Evolutionary conservation across 2,888 invertebrate genomes (phyloP), one percentile per base, ranked within the genome.

Genomic region (Andrena hattorfiana): DNA sequence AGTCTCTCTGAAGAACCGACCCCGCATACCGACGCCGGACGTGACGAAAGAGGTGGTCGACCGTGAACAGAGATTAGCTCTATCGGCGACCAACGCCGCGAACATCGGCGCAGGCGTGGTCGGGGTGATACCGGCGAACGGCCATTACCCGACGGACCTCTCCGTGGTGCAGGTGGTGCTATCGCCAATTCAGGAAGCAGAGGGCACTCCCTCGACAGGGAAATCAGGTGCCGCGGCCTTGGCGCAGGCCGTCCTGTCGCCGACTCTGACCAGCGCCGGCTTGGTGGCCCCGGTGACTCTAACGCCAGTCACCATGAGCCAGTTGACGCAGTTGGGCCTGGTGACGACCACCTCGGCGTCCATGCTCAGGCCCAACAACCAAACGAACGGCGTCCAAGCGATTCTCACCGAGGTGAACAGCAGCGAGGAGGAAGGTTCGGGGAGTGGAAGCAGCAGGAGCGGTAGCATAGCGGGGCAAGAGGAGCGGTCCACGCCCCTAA

Each of bases 21-120:
- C 98, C n/a, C 95, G 98, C 71, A 98, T 98, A 88, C 98, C 98
- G 54, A 98, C 98, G 7, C 98, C 98, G 0, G 98, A 98, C 93
- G 97, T 97, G 7, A 96, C 97, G 48, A 97, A 97, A 94, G 97
- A 98, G 93, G 96, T 96, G 28, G 95, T 96, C 79, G 97, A 97
- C 89, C 95, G 96, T 74, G 97, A 97, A 91, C 96, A 96, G 91
- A 95, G 96, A 74, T 94, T 97, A 60, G 95, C 96, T 81, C 92
- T 90, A 82, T 94, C 91, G 74, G 94, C 91, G 73, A 93, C 92
- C 16, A 94, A 94, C 84, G 93, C 94, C 6, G 94, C 94, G 7
- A 94, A 93, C 85, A 93, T 94, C 78, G 94, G 94, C 71, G 95
- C 96, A 78, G 96, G 96, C n/a, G 96, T 97, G 4, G 95, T 96